phyloP scores from a whole-genome alignment of 2,797 vertebrate species.

The Balearica regulorum region DNA sequence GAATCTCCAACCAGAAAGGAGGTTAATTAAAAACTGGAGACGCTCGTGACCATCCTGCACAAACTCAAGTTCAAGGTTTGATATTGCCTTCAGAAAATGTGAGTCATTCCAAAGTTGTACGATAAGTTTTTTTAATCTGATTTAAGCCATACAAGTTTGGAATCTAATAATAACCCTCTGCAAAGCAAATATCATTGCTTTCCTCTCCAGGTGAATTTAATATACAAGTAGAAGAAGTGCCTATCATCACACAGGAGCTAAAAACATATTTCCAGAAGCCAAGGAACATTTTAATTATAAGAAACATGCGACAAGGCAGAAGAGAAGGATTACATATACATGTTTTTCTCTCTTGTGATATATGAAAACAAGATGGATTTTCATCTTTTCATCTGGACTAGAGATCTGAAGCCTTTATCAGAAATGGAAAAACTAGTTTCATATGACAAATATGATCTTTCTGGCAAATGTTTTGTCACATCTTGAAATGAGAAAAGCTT shows the following conservation, averaged over 20 bases:
- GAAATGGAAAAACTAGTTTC: not conserved
- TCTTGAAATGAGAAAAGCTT: conserved; percentile 14
- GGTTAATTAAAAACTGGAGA: conserved; percentile 38
- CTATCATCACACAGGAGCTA: not conserved
- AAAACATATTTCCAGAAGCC: not conserved
- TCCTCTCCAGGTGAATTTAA: not conserved
- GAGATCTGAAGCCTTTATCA: not conserved
- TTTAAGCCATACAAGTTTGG: not conserved
- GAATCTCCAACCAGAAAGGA: not conserved
- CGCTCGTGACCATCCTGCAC: not conserved
- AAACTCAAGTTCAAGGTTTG: not conserved
- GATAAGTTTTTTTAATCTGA: not conserved
- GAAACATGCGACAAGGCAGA: not conserved
- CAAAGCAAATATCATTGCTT: not conserved
- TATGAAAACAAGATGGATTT: not conserved
- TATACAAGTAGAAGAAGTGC: not conserved
- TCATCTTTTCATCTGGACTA: not conserved
- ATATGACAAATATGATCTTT: not conserved
- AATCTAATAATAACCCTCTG: not conserved
- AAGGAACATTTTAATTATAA: not conserved
- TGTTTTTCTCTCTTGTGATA: not conserved
- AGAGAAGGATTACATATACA: not conserved
- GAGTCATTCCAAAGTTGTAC: not conserved
- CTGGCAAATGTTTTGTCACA: conserved; percentile 7
- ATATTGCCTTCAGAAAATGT: not conserved